Evolutionary conservation across 2,888 invertebrate species (phyloP).

Genomic region (Drosophila neoperkinsi): DNA sequence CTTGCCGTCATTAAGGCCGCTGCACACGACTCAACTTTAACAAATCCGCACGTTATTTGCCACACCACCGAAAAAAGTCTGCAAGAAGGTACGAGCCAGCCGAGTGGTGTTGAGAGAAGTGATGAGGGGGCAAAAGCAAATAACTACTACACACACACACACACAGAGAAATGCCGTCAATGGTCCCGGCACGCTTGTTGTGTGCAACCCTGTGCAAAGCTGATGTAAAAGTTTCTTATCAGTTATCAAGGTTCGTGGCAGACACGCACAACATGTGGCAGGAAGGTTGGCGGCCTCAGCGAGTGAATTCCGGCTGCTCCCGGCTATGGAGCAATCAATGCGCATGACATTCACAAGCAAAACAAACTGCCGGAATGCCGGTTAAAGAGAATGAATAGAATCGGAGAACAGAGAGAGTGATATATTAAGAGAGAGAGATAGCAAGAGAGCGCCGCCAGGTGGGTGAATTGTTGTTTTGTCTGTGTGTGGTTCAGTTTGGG

Average conservation of each 20-base stretch:
- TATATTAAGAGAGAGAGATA: constrained; percentile 2
- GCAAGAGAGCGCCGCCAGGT: constrained; percentile 13
- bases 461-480: constrained; percentile 47
- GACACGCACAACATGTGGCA: constrained; percentile 78
- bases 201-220: constrained; percentile 73
- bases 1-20: constrained; percentile 53
- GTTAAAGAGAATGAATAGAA: constrained; percentile 30
- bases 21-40: constrained; percentile 56
- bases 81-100: neutral
- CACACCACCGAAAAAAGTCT: neutral
- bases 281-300: constrained; percentile 64
- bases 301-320: constrained; percentile 57
- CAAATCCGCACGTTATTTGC: constrained; percentile 35
- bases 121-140: constrained; percentile 22
- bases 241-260: constrained; percentile 74
- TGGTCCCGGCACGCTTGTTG: constrained; percentile 48
- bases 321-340: constrained; percentile 60
- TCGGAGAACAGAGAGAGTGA: neutral
- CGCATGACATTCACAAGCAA: constrained; percentile 58
- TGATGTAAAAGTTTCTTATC: constrained; percentile 77
- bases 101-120: neutral
- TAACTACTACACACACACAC: constrained; percentile 30
- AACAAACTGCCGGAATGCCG: constrained; percentile 62
- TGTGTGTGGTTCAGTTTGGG: neutral
- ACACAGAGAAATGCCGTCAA: constrained; percentile 69